Conservation (phyloP, 2,888 invertebrate genomes). For the Mylabris sibirica region DNA sequence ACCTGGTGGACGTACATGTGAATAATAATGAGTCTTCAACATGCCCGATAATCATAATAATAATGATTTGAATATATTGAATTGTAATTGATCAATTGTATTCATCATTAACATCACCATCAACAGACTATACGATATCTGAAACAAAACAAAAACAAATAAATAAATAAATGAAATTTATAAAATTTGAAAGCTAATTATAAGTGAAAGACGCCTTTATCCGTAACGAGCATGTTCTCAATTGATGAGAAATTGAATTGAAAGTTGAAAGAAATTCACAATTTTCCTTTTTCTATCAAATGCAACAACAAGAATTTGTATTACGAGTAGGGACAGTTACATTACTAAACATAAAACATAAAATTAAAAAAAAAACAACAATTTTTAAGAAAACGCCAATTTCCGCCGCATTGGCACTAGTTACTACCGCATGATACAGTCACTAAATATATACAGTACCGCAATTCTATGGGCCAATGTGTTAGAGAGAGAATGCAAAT, state of each 20-base stretch:
- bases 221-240: not conserved
- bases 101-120: slow-evolving; percentile 9
- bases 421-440: too few relatives aligned
- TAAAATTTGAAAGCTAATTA: not conserved
- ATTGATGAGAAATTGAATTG: not conserved
- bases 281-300: not conserved
- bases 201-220: not conserved
- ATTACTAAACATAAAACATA: too few relatives aligned
- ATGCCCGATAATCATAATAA: slow-evolving; percentile 53
- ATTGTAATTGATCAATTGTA: slow-evolving; percentile 21
- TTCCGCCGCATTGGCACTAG: too few relatives aligned
- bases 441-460: too few relatives aligned
- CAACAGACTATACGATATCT: not conserved
- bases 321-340: not conserved
- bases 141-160: slow-evolving; percentile 16
- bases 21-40: slow-evolving; percentile 52
- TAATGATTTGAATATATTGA: slow-evolving; percentile 9
- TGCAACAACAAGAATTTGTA: not conserved
- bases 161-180: not conserved
- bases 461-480: too few relatives aligned
- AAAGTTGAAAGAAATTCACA: not conserved
- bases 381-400: too few relatives aligned
- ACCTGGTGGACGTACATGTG: slow-evolving; percentile 57
- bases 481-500: too few relatives aligned
- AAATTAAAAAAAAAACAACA: too few relatives aligned